Evolutionary conservation across 1,140 invertebrate genomes (phyloP).

Genomic region (Camponotus vicinus): DNA sequence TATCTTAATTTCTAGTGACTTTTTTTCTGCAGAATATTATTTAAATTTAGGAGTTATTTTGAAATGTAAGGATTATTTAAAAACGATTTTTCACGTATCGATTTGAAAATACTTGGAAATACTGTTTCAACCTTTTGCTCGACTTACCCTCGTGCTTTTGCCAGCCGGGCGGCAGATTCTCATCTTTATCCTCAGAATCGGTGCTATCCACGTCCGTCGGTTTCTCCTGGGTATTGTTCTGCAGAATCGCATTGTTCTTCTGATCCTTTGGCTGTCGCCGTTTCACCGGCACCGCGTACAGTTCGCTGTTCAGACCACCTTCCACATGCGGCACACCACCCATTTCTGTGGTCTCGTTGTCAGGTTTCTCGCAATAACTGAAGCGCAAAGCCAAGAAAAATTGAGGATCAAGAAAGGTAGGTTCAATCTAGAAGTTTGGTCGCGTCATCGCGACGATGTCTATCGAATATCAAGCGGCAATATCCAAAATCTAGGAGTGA

Average conservation of each 20-base stretch:
- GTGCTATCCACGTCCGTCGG: slow-evolving; percentile 85
- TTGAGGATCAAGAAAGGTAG: slow-evolving; percentile 12
- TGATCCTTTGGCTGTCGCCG: slow-evolving; percentile 86
- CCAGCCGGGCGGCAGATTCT: slow-evolving; percentile 93
- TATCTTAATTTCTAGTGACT: neutral
- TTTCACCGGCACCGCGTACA: slow-evolving; percentile 92
- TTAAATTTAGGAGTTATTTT: neutral
- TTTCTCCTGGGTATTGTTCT: slow-evolving; percentile 84
- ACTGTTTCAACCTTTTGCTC: neutral
- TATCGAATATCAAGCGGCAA: slow-evolving; percentile 1
- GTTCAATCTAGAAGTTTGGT: neutral
- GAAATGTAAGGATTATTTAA: neutral
- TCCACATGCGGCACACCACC: slow-evolving; percentile 89
- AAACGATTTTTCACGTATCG: neutral
- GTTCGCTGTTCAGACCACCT: slow-evolving; percentile 90
- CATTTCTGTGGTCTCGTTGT: slow-evolving; percentile 87
- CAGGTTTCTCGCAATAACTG: slow-evolving; percentile 88
- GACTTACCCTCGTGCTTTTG: slow-evolving; percentile 95
- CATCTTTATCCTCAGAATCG: slow-evolving; percentile 85
- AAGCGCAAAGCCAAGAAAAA: slow-evolving; percentile 71
- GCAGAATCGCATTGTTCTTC: slow-evolving; percentile 81
- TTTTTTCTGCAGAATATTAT: neutral
- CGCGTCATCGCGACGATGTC: neutral
- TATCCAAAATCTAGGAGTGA: neutral
- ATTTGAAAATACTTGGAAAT: no score